These are phyloP conservation scores for Tyria jacobaeae DNA, from an alignment of 2,888 invertebrate genomes.

Conservation along the genomic window DNA sequence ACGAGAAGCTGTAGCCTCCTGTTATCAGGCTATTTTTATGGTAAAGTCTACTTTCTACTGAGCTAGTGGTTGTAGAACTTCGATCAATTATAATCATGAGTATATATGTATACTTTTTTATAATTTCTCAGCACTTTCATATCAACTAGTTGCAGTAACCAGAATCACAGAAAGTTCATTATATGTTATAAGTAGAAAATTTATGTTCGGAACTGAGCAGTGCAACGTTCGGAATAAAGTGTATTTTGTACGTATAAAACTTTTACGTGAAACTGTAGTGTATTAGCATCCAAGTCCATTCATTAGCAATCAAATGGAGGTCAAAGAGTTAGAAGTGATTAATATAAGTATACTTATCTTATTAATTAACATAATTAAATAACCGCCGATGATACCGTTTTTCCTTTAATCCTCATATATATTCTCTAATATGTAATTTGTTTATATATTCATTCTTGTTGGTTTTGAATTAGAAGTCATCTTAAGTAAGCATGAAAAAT, in stretches of 20 bases:
- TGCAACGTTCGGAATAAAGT: not conserved
- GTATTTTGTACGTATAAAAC: not conserved
- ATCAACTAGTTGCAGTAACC: not conserved
- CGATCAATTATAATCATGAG: not conserved
- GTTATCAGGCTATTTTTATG: not conserved
- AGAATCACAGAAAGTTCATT: not conserved
- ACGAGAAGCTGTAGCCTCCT: not conserved
- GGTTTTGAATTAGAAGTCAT: not conserved
- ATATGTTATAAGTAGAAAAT: too few relatives aligned
- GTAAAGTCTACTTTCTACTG: not conserved
- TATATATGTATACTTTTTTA: not conserved
- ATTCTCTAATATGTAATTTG: not conserved
- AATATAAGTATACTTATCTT: too few relatives aligned
- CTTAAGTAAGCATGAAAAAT: not conserved
- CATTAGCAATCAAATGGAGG: not conserved
- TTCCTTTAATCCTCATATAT: not conserved
- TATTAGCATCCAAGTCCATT: not conserved
- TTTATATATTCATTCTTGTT: not conserved
- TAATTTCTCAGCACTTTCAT: not conserved
- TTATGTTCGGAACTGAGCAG: too few relatives aligned
- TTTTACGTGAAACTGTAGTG: not conserved
- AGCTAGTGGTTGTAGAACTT: not conserved
- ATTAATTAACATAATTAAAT: too few relatives aligned
- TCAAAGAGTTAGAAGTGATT: not conserved
- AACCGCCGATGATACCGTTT: not conserved